Conservation (phyloP, 2,888 invertebrate species). For the Xanthostigma xanthostigma region DNA sequence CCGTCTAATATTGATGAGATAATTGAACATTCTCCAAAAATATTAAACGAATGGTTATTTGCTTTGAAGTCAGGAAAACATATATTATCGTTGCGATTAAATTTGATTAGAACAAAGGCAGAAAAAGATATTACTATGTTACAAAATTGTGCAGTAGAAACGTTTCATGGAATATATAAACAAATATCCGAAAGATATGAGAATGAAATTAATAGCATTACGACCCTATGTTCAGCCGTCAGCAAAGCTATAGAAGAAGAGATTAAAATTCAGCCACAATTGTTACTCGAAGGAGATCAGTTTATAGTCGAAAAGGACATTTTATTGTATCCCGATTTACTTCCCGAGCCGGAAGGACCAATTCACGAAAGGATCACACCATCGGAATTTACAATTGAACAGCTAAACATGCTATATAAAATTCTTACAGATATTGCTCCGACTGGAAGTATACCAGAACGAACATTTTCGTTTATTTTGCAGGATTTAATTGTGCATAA, state of each 20-base stretch:
- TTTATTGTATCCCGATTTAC: constrained; percentile 19
- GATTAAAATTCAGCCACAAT: constrained; percentile 26
- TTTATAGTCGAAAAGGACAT: constrained; percentile 25
- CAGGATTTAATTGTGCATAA: constrained; percentile 27
- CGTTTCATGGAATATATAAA: constrained; percentile 35
- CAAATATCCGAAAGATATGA: constrained; percentile 28
- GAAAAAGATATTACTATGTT: constrained; percentile 32
- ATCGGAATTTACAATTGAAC: constrained; percentile 20
- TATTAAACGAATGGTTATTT: constrained; percentile 20
- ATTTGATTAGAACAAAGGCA: constrained; percentile 31
- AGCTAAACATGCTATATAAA: constrained; percentile 20
- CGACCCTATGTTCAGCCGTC: constrained; percentile 22
- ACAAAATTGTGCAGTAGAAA: constrained; percentile 30
- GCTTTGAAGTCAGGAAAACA: constrained; percentile 28
- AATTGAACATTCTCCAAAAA: too few species aligned
- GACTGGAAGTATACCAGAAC: constrained; percentile 24
- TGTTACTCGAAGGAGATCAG: constrained; percentile 26
- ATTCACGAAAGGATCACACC: constrained; percentile 12
- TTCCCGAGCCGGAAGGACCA: constrained; percentile 16
- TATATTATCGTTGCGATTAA: constrained; percentile 15
- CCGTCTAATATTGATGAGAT: constrained; percentile 1
- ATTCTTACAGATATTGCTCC: constrained; percentile 27
- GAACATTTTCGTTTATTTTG: constrained; percentile 27
- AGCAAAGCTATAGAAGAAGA: constrained; percentile 29
- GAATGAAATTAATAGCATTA: constrained; percentile 26